Percentiles rank a stretch among this genome's conserved stretches.
Evolutionary conservation across 2,888 invertebrate species (phyloP).

Genomic region (Mylabris sibirica): DNA sequence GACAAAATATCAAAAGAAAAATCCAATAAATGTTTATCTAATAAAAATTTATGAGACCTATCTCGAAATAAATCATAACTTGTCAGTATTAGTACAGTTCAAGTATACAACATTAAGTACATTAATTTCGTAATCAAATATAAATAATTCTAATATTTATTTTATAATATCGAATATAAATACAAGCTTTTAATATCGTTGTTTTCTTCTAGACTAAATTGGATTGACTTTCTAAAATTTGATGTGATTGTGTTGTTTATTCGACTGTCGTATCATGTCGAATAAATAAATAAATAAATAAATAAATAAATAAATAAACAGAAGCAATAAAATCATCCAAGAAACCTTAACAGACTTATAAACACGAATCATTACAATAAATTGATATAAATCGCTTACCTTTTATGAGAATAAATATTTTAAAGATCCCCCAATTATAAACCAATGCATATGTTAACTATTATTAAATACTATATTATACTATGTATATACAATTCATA

Average conservation of each 20-base stretch:
- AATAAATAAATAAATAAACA: background rate
- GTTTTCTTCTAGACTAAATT: no score
- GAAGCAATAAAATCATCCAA: background rate
- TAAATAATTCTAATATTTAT: no score
- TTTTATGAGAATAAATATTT: background rate
- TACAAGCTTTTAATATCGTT: no score
- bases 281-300: background rate
- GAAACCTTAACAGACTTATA: background rate
- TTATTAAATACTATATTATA: background rate
- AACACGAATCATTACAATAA: background rate
- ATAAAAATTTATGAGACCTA: no score
- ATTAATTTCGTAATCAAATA: no score
- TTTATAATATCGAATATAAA: no score
- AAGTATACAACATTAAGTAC: no score
- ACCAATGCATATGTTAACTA: background rate
- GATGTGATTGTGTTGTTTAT: background rate
- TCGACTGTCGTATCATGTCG: background rate
- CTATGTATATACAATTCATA: background rate
- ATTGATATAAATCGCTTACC: background rate
- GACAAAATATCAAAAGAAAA: no score
- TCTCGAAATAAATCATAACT: no score
- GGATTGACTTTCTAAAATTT: no score
- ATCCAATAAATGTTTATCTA: no score
- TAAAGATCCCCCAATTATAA: background rate
- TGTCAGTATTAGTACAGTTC: no score